Conservation (phyloP, 2,797 vertebrate species). For the Propithecus deckenii region DNA sequence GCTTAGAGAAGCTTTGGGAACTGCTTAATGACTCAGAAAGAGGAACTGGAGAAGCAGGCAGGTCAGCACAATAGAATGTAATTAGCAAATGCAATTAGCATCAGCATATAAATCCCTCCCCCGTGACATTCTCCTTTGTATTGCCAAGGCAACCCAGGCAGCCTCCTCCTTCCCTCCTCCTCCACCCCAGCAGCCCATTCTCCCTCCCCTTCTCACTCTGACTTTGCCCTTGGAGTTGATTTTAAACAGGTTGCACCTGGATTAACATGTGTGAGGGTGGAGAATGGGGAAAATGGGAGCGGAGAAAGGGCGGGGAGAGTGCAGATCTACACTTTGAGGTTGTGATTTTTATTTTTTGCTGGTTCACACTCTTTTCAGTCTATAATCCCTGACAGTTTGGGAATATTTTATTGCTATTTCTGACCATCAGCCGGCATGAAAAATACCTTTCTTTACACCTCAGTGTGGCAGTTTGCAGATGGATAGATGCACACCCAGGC, state of each 20-base stretch:
- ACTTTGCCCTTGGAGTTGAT: conserved; percentile 5
- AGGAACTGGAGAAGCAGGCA: not conserved
- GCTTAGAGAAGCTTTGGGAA: not conserved
- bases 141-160: conserved; percentile 67
- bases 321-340: not conserved
- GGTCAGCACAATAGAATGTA: conserved; percentile 72
- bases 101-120: conserved; percentile 45
- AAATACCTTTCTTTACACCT: not conserved
- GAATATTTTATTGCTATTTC: not conserved
- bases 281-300: not conserved
- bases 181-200: not conserved
- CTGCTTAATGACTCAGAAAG: conserved; percentile 45
- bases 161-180: conserved; percentile 2
- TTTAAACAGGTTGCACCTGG: conserved; percentile 46
- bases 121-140: conserved; percentile 35
- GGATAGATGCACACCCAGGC: not conserved
- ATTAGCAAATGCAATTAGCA: conserved; percentile 72
- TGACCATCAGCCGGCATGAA: not conserved
- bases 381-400: not conserved
- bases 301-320: not conserved
- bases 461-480: not conserved
- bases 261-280: not conserved
- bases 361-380: not conserved
- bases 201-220: not conserved
- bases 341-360: not conserved